Percentiles rank a stretch among this genome's conserved stretches.
Evolutionary conservation across 2,888 invertebrate species (phyloP).

Genomic region (Parnassius mnemosyne): DNA sequence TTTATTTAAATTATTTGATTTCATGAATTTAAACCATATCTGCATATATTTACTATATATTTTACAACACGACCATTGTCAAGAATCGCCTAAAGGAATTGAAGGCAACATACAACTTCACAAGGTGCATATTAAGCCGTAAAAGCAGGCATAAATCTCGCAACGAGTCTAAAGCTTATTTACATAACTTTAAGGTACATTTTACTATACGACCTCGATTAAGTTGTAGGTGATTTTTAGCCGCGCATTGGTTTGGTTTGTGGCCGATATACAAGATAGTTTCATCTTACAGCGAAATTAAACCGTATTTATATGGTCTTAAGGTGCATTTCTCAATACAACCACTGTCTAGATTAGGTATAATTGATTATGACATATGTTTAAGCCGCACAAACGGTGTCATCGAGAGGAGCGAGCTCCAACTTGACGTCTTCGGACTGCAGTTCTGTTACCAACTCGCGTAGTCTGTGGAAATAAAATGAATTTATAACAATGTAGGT

Average conservation of each 20-base stretch:
- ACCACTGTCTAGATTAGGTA: neutral
- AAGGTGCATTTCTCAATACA: constrained; percentile 3
- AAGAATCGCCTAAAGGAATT: no score
- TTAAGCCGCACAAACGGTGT: constrained; percentile 63
- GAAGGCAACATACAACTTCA: no score
- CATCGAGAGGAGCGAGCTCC: constrained; percentile 54
- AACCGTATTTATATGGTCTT: neutral
- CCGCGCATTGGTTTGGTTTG: no score
- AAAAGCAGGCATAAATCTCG: no score
- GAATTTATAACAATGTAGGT: neutral
- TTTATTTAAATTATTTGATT: no score
- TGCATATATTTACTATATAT: no score
- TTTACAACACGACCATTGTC: no score
- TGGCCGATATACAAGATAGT: no score
- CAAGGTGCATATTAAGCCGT: no score
- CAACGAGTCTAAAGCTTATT: neutral
- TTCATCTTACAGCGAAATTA: neutral
- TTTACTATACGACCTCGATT: no score
- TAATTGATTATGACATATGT: neutral
- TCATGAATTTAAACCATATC: no score
- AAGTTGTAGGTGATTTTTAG: no score
- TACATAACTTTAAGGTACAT: neutral
- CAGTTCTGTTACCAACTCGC: constrained; percentile 63
- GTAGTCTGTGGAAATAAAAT: constrained; percentile 46
- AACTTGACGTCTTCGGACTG: constrained; percentile 66